These are phyloP conservation scores for Apomyelois bistriatella DNA, from an alignment of 2,888 invertebrate species.

Conservation along the genomic window DNA sequence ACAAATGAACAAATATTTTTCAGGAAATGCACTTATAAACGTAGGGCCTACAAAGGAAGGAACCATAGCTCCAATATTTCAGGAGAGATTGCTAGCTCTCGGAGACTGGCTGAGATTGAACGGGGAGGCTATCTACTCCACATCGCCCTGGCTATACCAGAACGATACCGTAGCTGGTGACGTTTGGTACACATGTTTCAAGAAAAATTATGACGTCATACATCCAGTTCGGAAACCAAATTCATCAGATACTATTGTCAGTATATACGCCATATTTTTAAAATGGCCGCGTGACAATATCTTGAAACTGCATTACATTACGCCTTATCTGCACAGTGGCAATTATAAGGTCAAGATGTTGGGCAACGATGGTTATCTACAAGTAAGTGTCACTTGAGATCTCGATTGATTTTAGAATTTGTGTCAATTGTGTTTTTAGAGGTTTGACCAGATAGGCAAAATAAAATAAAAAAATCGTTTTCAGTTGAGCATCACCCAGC, in stretches of 20 bases:
- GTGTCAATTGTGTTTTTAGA: no score
- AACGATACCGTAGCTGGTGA: slow-evolving; percentile 86
- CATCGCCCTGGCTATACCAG: slow-evolving; percentile 88
- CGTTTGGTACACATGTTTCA: slow-evolving; percentile 86
- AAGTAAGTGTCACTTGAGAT: not conserved
- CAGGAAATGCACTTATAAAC: slow-evolving; percentile 89
- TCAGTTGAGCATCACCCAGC: no score
- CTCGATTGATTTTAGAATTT: no score
- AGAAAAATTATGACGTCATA: slow-evolving; percentile 34
- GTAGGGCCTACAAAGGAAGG: slow-evolving; percentile 95
- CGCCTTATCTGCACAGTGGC: slow-evolving; percentile 38
- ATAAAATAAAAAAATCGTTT: no score
- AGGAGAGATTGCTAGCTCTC: slow-evolving; percentile 88
- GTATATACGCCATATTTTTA: slow-evolving; percentile 84
- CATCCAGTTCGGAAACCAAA: slow-evolving; percentile 38
- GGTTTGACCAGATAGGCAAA: no score
- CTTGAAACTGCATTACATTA: slow-evolving; percentile 50
- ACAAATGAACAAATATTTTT: slow-evolving; percentile 22
- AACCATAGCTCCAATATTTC: slow-evolving; percentile 90
- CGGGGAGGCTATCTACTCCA: slow-evolving; percentile 91
- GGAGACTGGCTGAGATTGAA: slow-evolving; percentile 91
- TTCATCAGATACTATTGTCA: slow-evolving; percentile 32
- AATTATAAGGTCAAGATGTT: slow-evolving; percentile 44
- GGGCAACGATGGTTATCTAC: slow-evolving; percentile 42
- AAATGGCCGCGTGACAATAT: slow-evolving; percentile 83